Evolutionary conservation across 92 coral and sea anemone species (phyloP), one percentile per base, ranked within the genome.

Genomic region (Palythoa grandiflora): DNA sequence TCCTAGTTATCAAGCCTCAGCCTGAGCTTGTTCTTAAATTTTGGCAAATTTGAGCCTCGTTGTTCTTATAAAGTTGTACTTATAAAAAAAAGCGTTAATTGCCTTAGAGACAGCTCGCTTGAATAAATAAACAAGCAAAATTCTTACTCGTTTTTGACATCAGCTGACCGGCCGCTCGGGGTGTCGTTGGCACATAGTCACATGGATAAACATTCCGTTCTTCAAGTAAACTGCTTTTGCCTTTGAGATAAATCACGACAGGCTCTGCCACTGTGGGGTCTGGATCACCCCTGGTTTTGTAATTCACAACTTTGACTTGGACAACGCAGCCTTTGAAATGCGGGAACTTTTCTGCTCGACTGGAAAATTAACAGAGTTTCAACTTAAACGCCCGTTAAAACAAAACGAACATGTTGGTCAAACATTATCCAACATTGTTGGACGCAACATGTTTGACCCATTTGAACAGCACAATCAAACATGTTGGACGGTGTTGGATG

Each of bases 311-410:
- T 80, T 38, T 61, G 17, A 50, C 74, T 44, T 80, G 37, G 28
- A 60, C 85, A 28, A 80, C 40, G 35, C 85, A 80, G 55, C 85
- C 85, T n/a, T 38, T 80, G 73, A 80, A 80, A 39, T 77, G 83
- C 16, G 83, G 60, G 39, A 28, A 13, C 7, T 6, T 53, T 17
- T 52, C 83, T 52, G 55, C 9, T 9, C 17, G 52, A 57, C 36
- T n/a, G 38, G 17, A 59, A 20, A 44, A 19, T 38, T 17, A 6
- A 48, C 28, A 19, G 10, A 50, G 28, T 28, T 28, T 28, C 28
- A 28, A 28, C 28, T 28, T 28, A 28, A 28, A 28, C 0, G 28
- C 28, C 28, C 28, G 28, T 28, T 28, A 0, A 28, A 28, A 28
- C 28, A 28, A 28, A 28, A 28, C 28, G 28, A 28, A 28, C 28